phyloP scores from a whole-genome alignment of 2,113 vertebrate genomes.

The Carlito syrichta region DNA sequence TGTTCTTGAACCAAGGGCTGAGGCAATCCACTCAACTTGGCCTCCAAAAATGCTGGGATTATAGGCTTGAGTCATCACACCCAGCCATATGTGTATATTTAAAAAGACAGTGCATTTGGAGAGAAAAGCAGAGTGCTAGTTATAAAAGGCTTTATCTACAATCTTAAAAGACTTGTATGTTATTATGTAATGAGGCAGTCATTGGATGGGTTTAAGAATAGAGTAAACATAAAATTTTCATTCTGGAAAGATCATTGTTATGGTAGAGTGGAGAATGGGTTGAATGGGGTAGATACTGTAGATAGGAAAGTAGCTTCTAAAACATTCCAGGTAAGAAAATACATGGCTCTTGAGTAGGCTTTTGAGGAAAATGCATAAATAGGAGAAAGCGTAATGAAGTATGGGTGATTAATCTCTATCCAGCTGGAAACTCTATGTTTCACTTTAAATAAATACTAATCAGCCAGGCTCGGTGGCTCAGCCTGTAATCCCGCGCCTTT shows the following conservation, averaged over 20 bases:
- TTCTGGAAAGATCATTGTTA: neutral
- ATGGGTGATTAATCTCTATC: neutral
- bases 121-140: neutral
- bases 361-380: too few relatives aligned
- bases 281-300: neutral
- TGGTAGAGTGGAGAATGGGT: neutral
- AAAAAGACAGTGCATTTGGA: neutral
- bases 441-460: slow-evolving; percentile 16
- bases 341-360: too few relatives aligned
- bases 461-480: too few relatives aligned
- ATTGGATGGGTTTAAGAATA: neutral
- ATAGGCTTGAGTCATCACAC: too few relatives aligned
- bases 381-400: neutral
- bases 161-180: neutral
- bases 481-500: too few relatives aligned
- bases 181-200: neutral
- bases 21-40: too few relatives aligned
- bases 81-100: too few relatives aligned
- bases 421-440: neutral
- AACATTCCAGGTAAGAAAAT: neutral
- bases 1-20: too few relatives aligned
- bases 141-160: neutral
- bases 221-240: neutral
- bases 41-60: too few relatives aligned
- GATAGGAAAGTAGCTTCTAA: neutral